Evolutionary conservation across 2,113 vertebrate genomes (phyloP), one percentile per base, ranked within the genome.

Genomic region (Planiliza haematocheilus): DNA sequence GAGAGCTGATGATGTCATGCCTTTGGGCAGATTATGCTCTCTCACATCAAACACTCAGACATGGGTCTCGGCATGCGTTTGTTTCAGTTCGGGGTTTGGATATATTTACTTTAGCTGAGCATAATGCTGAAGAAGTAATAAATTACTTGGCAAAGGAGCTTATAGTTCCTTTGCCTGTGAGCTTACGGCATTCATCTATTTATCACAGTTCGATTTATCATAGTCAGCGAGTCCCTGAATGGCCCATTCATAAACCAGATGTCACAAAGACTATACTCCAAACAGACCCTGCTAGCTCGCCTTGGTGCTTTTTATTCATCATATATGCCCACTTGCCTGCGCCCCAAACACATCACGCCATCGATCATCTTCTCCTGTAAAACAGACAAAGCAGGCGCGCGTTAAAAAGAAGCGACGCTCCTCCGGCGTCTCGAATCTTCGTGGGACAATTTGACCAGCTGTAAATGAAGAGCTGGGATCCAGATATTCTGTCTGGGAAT

Each of bases 1-100:
- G 69, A 81, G 64, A 59, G 66, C 81, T 52, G 56, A 67, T 88
- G 88, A 89, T 71, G 82, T 81, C 37, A 89, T 84, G 58, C 46
- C 69, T 86, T 42, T 30, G 56, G 80, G 77, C 64, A 70, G 64
- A 81, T 81, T 57, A 61, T 66, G 81, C 60, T 43, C 53, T 39
- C 56, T 52, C 18, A 64, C 79, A 86, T 88, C 83, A 87, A 84
- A 86, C 82, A 18, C 16, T 41, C 20, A 56, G 41, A 71, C 73
- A 89, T 76, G 64, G 59, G 85, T 89, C 76, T 74, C 67, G 21
- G 79, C 83, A 71, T 68, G 83, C 77, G 77, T 74, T 68, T 53
- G 45, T 56, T 77, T 58, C 42, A 42, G 12, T 84, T 68, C 61
- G 63, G 75, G 69, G 73, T 75, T 70, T 73, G 50, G n/a, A 72